Evolutionary conservation across 2,888 invertebrate genomes (phyloP).

Genomic region (Tiliacea citrago): DNA sequence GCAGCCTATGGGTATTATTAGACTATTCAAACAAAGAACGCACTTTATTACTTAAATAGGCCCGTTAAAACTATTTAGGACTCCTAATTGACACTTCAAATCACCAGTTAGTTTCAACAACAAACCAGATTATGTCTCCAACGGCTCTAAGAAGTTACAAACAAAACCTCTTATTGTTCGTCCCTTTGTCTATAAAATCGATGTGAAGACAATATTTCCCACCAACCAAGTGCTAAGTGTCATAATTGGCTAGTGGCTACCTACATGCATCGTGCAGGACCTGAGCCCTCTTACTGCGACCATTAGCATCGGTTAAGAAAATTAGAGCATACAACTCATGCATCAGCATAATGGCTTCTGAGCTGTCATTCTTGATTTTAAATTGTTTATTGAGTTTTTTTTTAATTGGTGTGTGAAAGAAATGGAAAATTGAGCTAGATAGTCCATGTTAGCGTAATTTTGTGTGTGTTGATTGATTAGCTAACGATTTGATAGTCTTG

Average conservation of each 20-base stretch:
- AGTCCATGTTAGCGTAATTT: conserved; percentile 12
- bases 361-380: conserved; percentile 59
- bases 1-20: not conserved
- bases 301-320: conserved; percentile 61
- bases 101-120: not conserved
- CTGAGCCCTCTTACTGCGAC: conserved; percentile 41
- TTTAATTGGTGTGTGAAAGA: conserved; percentile 50
- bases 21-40: not conserved
- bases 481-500: conserved; percentile 17
- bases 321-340: conserved; percentile 60
- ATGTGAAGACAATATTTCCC: conserved; percentile 65
- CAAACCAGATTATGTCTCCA: not conserved
- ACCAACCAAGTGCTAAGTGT: conserved; percentile 48
- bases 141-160: conserved; percentile 1
- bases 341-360: conserved; percentile 39
- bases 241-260: conserved; percentile 47
- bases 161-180: conserved; percentile 14
- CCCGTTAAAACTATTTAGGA: not conserved
- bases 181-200: conserved; percentile 50
- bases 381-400: conserved; percentile 42
- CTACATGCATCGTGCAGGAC: conserved; percentile 43
- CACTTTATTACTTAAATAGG: not conserved
- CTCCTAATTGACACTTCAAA: not conserved
- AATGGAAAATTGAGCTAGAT: conserved; percentile 12
- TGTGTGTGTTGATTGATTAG: conserved; percentile 18